Evolutionary conservation across 2,113 vertebrate species (phyloP).

Genomic region (Arothron firmamentum): DNA sequence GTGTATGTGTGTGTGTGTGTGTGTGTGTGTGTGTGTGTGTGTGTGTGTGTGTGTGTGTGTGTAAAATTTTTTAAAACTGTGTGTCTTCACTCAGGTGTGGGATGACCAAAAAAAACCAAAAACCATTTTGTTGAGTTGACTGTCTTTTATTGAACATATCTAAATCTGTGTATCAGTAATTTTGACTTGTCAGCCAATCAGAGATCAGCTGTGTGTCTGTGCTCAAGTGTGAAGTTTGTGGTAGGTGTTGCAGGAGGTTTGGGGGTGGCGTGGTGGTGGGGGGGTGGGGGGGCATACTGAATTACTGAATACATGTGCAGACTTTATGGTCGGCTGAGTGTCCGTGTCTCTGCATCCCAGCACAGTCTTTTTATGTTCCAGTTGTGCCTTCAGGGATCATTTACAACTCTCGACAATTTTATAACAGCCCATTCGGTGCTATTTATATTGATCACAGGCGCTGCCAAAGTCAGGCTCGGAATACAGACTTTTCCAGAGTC

Average conservation of each 20-base stretch:
- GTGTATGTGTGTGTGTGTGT: slow-evolving; percentile 20
- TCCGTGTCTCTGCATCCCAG: slow-evolving; percentile 27
- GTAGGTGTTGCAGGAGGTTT: not conserved
- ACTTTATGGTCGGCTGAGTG: slow-evolving; percentile 23
- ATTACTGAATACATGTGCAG: not conserved
- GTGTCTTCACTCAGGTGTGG: slow-evolving; percentile 30
- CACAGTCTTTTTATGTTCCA: slow-evolving; percentile 34
- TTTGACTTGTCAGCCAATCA: slow-evolving; percentile 52
- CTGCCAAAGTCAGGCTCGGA: slow-evolving; percentile 50
- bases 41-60: slow-evolving; percentile 20
- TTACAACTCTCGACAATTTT: slow-evolving; percentile 59
- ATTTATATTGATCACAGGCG: slow-evolving; percentile 64
- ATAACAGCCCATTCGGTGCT: slow-evolving; percentile 58
- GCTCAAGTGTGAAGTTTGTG: slow-evolving; percentile 4
- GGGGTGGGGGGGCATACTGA: not conserved
- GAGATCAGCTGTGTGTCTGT: slow-evolving; percentile 23
- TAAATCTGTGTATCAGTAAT: slow-evolving; percentile 37
- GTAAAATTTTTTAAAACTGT: slow-evolving; percentile 50
- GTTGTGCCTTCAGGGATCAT: slow-evolving; percentile 61
- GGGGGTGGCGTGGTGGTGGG: not conserved
- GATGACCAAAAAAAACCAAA: slow-evolving; percentile 37
- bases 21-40: slow-evolving; percentile 25
- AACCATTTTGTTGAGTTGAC: slow-evolving; percentile 41
- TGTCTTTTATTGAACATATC: slow-evolving; percentile 9
- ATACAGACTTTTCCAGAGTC: slow-evolving; percentile 36